phyloP scores from a whole-genome alignment of 2,888 invertebrate species.

The Drosophila emarginata region DNA sequence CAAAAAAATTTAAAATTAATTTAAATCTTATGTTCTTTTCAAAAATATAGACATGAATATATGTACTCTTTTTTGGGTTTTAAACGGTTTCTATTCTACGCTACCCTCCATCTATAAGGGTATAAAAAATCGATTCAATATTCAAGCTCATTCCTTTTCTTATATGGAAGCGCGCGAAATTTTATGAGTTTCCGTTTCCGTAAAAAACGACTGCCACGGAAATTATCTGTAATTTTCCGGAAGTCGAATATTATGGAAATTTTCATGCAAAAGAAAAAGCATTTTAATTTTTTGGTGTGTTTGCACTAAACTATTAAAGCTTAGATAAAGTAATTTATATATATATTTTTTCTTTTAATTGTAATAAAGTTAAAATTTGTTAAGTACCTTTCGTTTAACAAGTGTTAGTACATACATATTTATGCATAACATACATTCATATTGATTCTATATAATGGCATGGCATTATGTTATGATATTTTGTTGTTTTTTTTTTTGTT shows the following conservation, averaged over 20 bases:
- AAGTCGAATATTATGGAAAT: too few species aligned
- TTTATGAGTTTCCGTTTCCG: conserved; percentile 5
- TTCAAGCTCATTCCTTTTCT: too few species aligned
- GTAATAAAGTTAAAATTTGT: conserved; percentile 74
- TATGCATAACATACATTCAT: conserved; percentile 39
- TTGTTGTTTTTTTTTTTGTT: conserved; percentile 38
- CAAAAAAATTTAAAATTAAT: too few species aligned
- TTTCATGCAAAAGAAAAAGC: conserved; percentile 6
- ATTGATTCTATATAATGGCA: conserved; percentile 59
- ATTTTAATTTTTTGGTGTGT: background rate
- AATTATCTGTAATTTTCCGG: background rate
- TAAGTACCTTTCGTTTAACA: conserved; percentile 73
- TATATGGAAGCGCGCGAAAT: background rate
- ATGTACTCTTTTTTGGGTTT: too few species aligned
- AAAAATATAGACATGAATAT: too few species aligned
- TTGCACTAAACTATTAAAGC: conserved; percentile 74
- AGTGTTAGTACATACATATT: conserved; percentile 55
- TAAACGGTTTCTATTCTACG: too few species aligned
- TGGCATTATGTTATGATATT: conserved; percentile 66
- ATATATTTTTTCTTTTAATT: conserved; percentile 46
- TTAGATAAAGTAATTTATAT: conserved; percentile 67
- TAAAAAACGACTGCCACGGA: background rate
- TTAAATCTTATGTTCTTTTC: too few species aligned
- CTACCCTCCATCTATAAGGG: background rate
- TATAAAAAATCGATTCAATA: background rate